These are phyloP conservation scores for Ormyrus pomaceus DNA, from an alignment of 2,888 invertebrate species.

Conservation along the genomic window DNA sequence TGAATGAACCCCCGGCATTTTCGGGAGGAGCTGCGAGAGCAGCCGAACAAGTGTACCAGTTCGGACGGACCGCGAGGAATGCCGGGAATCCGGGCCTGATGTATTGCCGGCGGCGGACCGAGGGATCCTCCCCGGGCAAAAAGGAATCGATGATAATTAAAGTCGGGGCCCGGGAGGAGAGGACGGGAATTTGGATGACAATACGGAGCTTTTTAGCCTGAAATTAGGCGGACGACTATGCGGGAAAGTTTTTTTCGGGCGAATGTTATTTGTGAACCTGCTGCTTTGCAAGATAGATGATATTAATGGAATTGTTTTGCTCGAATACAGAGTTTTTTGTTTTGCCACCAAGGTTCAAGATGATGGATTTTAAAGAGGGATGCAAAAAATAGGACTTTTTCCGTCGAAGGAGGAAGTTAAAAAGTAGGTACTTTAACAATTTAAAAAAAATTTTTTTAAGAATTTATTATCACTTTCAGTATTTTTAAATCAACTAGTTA, in stretches of 20 bases:
- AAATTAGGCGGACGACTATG: no score
- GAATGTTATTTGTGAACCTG: not conserved
- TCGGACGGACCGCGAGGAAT: slow-evolving; percentile 65
- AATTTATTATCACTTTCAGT: no score
- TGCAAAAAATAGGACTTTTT: no score
- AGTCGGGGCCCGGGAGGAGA: slow-evolving; percentile 24
- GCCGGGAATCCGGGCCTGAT: slow-evolving; percentile 67
- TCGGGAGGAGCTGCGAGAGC: slow-evolving; percentile 18
- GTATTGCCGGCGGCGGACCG: slow-evolving; percentile 59
- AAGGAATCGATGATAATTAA: slow-evolving; percentile 35
- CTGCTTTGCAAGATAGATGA: not conserved
- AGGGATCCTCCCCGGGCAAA: slow-evolving; percentile 15
- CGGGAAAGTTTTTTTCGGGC: not conserved
- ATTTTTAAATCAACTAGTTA: no score
- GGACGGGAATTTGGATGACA: slow-evolving; percentile 6
- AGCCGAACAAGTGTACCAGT: slow-evolving; percentile 71
- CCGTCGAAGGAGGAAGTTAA: no score
- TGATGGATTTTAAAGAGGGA: no score
- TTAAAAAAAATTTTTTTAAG: no score
- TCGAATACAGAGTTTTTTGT: no score
- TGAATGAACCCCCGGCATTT: slow-evolving; percentile 65
- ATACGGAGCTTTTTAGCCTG: no score
- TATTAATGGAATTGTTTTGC: not conserved
- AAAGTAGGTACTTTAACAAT: no score
- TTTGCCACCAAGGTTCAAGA: no score